phyloP scores from a whole-genome alignment of 2,888 invertebrate genomes.

The Noctua comes region DNA sequence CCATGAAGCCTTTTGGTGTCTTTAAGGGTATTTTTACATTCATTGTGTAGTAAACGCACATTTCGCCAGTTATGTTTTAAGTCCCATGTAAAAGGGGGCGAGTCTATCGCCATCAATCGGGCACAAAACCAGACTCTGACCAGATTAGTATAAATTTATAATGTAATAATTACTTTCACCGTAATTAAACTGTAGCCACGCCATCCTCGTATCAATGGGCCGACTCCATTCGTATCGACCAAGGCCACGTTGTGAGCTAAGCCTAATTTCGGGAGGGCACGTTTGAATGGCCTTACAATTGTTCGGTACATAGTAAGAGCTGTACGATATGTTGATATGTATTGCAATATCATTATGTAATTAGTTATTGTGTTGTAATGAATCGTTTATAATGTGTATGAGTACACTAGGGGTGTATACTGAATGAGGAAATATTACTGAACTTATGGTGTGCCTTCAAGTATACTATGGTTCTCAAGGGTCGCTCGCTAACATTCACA shows the following conservation, averaged over 20 bases:
- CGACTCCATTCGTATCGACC: constrained; percentile 37
- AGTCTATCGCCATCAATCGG: too few species aligned
- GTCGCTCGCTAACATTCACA: background rate
- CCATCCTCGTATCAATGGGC: constrained; percentile 25
- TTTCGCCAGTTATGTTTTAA: too few species aligned
- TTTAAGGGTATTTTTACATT: too few species aligned
- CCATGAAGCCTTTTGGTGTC: too few species aligned
- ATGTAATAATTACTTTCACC: background rate
- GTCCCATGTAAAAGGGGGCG: too few species aligned
- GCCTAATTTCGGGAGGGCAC: constrained; percentile 41
- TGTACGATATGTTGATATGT: background rate
- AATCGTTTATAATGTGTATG: too few species aligned
- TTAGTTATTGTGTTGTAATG: background rate
- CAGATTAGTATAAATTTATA: too few species aligned
- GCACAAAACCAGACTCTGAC: too few species aligned
- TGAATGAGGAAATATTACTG: background rate
- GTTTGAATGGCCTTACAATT: constrained; percentile 34
- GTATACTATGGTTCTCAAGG: background rate
- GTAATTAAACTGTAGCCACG: background rate
- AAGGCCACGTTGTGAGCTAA: constrained; percentile 51
- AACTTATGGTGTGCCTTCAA: background rate
- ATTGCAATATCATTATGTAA: background rate
- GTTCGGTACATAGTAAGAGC: constrained; percentile 11
- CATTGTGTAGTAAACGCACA: too few species aligned
- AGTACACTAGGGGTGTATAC: background rate